Evolutionary conservation across 2,888 invertebrate genomes (phyloP).

Genomic region (Eupithecia subumbrata): DNA sequence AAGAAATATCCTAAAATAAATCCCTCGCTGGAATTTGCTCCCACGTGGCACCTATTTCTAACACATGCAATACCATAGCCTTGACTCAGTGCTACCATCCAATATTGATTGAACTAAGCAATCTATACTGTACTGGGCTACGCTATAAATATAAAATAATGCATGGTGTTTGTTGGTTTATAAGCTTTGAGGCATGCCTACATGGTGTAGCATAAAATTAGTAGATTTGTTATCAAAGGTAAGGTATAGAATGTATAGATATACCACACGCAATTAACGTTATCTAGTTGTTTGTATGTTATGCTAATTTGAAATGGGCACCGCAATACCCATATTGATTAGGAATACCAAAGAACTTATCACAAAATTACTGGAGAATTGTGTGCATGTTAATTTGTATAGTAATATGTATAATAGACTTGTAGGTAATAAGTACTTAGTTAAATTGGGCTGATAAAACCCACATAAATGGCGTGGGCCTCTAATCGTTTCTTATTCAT

Average conservation of each 20-base stretch:
- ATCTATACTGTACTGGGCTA: background rate
- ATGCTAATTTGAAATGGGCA: slow-evolving; percentile 3
- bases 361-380: background rate
- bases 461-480: slow-evolving; percentile 1
- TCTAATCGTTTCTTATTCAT: background rate
- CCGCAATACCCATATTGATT: background rate
- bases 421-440: background rate
- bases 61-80: slow-evolving; percentile 34
- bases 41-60: slow-evolving; percentile 43
- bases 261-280: background rate
- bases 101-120: slow-evolving; percentile 14
- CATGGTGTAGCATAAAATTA: background rate
- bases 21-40: slow-evolving; percentile 7
- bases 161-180: slow-evolving; percentile 2
- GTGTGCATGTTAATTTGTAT: background rate
- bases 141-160: slow-evolving; percentile 8
- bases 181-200: slow-evolving; percentile 5
- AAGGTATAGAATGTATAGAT: background rate
- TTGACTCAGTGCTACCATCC: slow-evolving; percentile 33
- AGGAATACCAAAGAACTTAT: background rate
- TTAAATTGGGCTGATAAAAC: slow-evolving; percentile 2
- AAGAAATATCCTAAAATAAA: slow-evolving; percentile 11
- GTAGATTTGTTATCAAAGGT: no score
- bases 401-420: no score
- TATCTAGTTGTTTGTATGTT: background rate